Evolutionary conservation across 2,797 vertebrate species (phyloP), one percentile per base, ranked within the genome.

Genomic region (Siniperca obscura): DNA sequence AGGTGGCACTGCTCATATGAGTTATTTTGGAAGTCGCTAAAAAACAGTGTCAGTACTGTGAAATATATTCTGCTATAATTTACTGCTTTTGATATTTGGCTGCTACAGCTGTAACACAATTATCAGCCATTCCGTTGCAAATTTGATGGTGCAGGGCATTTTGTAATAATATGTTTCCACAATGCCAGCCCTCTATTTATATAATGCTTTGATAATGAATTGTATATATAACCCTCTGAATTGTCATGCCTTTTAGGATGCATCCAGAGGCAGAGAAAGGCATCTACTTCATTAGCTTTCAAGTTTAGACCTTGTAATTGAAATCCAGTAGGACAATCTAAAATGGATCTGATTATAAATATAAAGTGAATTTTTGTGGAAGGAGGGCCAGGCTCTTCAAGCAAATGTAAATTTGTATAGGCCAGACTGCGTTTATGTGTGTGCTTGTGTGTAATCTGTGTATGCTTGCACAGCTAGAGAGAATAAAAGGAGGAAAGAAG

Each of bases 361-460:
- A 96, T 96, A 96, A 73, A 96, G 94, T 93, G 93, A 96, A 93
- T 96, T 96, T 96, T 95, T 79, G 95, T 94, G 94, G 95, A 96
- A 96, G 94, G 92, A 91, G 91, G 89, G 94, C 93, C 90, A 86
- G 94, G 93, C 92, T 94, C 86, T 95, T 93, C 92, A 95, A 96
- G 95, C 94, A 95, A 96, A 97, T 96, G 96, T 95, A 96, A 96
- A 89, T 89, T 94, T 96, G 95, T 96, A 93, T 95, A 95, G 95
- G 94, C 80, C 83, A 86, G 59, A 77, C 34, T 53, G 65, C 86
- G 40, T 64, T 25, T 76, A 46, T 66, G 56, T 74, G 81, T 74
- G 70, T 82, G 19, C 25, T 71, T 44, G 56, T 87, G 75, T 73
- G 84, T 82, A 80, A 81, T 81, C 71, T 17, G 55, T 89, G 85